phyloP scores from a whole-genome alignment of 1,140 invertebrate species.

The Drosophila kurseongensis region DNA sequence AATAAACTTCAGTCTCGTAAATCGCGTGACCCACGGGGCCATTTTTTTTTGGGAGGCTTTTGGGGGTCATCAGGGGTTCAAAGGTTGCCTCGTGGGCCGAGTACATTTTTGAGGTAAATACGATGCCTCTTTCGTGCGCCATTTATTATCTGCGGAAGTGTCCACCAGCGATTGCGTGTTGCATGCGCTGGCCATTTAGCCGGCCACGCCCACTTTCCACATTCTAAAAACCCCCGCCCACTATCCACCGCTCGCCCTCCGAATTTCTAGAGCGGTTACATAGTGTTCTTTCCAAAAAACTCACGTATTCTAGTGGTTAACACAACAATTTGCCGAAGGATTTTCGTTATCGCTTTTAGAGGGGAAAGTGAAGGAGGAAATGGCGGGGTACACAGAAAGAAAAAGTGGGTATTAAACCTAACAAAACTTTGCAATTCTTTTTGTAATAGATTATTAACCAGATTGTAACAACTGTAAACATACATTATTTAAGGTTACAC shows the following conservation, averaged over 20 bases:
- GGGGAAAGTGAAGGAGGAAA: not conserved
- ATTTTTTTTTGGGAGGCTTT: not conserved
- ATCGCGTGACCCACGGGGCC: constrained; percentile 7
- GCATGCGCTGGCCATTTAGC: constrained; percentile 38
- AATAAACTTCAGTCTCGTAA: constrained; percentile 11
- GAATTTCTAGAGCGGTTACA: constrained; percentile 1
- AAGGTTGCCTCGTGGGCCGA: not conserved
- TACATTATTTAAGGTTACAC: too few relatives aligned
- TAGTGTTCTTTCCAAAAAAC: constrained; percentile 5
- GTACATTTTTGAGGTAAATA: constrained; percentile 31
- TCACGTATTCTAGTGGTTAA: constrained; percentile 50
- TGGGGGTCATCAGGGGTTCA: not conserved
- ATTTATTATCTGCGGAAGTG: constrained; percentile 46
- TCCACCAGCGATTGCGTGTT: constrained; percentile 36
- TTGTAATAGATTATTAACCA: too few relatives aligned
- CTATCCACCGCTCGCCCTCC: not conserved
- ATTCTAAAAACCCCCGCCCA: not conserved
- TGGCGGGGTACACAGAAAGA: not conserved
- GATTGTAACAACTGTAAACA: too few relatives aligned
- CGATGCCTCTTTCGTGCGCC: constrained; percentile 19
- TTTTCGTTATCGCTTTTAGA: constrained; percentile 35
- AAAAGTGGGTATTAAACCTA: not conserved
- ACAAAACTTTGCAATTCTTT: not conserved
- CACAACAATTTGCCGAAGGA: constrained; percentile 60
- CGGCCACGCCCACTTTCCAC: constrained; percentile 24